phyloP scores from a whole-genome alignment of 64 coral and sea anemone genomes.

The Orbicella faveolata region DNA sequence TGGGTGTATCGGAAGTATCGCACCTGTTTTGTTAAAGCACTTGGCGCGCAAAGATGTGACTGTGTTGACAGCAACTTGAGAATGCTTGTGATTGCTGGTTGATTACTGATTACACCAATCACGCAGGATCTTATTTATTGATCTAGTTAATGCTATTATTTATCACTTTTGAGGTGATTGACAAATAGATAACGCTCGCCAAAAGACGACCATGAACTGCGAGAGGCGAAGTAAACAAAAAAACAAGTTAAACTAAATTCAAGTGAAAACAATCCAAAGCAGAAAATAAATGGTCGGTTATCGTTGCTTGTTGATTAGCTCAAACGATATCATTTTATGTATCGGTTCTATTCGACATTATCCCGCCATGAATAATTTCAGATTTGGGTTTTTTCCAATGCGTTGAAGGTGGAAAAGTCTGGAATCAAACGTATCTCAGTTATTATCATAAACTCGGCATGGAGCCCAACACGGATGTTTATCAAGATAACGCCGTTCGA shows the following conservation, averaged over 20 bases:
- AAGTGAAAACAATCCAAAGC: not conserved
- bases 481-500: not conserved
- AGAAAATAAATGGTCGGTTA: not conserved
- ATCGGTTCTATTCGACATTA: not conserved
- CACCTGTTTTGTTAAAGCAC: not conserved
- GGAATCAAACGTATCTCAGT: not conserved
- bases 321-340: not conserved
- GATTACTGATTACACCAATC: slow-evolving; percentile 3
- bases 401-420: not conserved
- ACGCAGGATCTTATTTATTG: slow-evolving; percentile 10
- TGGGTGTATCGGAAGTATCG: slow-evolving; percentile 5
- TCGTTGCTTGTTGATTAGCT: not conserved
- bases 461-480: not conserved
- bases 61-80: too few relatives aligned
- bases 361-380: not conserved
- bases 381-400: not conserved
- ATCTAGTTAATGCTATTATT: slow-evolving; percentile 4
- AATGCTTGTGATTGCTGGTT: too few relatives aligned
- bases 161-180: slow-evolving; percentile 3
- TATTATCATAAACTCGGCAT: slow-evolving; percentile 9
- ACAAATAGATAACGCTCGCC: not conserved
- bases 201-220: slow-evolving; percentile 24
- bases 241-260: slow-evolving; percentile 5
- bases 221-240: slow-evolving; percentile 16
- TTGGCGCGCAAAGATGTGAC: not conserved